phyloP scores from a whole-genome alignment of 64 coral and sea anemone species.

The Montipora cactus region DNA sequence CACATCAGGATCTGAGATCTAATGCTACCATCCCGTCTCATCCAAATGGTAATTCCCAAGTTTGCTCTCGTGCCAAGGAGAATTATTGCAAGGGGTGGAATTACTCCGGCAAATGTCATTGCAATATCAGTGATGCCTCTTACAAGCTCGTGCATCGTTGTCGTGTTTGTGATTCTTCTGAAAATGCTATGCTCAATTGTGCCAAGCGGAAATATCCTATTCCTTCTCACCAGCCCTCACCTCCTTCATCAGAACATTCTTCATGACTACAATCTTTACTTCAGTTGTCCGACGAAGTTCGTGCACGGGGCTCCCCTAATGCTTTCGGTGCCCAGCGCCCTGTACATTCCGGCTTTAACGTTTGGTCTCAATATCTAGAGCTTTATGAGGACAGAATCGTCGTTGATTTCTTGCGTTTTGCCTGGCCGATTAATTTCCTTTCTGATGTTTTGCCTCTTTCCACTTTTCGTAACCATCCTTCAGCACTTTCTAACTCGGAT shows the following conservation, averaged over 20 bases:
- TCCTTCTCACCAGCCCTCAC: neutral
- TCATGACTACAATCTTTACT: neutral
- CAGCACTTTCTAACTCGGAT: neutral
- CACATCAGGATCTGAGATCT: slow-evolving; percentile 26
- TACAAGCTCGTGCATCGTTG: neutral
- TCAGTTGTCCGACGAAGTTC: neutral
- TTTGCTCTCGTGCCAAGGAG: neutral
- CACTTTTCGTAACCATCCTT: slow-evolving; percentile 35
- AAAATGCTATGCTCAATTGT: slow-evolving; percentile 37
- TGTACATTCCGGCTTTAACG: neutral
- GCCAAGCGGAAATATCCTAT: neutral
- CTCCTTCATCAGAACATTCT: neutral
- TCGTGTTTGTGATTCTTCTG: neutral
- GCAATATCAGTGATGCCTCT: neutral
- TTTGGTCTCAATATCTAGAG: slow-evolving; percentile 20
- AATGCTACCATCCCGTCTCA: neutral
- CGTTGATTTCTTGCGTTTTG: slow-evolving; percentile 25
- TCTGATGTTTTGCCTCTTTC: neutral
- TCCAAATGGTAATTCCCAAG: neutral
- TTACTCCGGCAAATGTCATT: neutral
- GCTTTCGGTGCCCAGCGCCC: neutral
- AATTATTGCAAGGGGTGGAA: slow-evolving; percentile 16
- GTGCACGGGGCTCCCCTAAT: neutral
- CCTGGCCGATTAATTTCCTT: slow-evolving; percentile 60
- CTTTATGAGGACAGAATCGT: slow-evolving; percentile 19